Percentiles rank a stretch among this genome's conserved stretches.
Evolutionary conservation across 2,797 vertebrate genomes (phyloP).

Genomic region (Malurus leucopterus): DNA sequence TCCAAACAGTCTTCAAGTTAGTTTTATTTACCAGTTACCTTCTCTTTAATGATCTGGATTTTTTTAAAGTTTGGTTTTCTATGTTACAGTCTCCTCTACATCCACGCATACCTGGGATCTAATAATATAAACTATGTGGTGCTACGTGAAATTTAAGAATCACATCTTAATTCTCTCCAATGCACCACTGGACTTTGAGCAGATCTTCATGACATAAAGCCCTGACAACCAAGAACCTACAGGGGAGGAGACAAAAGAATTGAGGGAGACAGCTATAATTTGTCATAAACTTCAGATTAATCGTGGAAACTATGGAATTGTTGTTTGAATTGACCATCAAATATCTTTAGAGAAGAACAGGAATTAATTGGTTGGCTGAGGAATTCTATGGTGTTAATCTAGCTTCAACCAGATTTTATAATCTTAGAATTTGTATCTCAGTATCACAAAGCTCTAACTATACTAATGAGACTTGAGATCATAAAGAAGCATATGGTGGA

Average conservation of each 20-base stretch:
- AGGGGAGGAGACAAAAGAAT: neutral
- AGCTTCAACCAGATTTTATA: neutral
- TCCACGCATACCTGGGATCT: neutral
- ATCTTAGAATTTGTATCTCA: neutral
- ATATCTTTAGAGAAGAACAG: neutral
- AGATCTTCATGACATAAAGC: neutral
- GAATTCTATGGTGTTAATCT: neutral
- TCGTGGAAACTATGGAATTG: neutral
- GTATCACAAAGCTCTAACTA: neutral
- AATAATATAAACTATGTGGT: neutral
- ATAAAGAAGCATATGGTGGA: neutral
- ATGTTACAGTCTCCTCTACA: neutral
- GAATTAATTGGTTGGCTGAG: neutral
- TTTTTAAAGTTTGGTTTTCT: neutral
- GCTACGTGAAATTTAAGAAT: neutral
- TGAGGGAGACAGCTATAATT: neutral
- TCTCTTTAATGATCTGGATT: neutral
- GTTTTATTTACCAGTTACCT: neutral
- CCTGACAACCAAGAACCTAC: neutral
- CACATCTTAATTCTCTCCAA: neutral
- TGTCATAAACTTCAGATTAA: neutral
- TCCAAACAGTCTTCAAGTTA: neutral
- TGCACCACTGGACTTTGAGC: neutral
- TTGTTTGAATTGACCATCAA: neutral
- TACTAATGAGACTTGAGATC: neutral